Base-by-base conservation (phyloP, 2,113 vertebrate species). In the Corydoras sp. region DNA sequence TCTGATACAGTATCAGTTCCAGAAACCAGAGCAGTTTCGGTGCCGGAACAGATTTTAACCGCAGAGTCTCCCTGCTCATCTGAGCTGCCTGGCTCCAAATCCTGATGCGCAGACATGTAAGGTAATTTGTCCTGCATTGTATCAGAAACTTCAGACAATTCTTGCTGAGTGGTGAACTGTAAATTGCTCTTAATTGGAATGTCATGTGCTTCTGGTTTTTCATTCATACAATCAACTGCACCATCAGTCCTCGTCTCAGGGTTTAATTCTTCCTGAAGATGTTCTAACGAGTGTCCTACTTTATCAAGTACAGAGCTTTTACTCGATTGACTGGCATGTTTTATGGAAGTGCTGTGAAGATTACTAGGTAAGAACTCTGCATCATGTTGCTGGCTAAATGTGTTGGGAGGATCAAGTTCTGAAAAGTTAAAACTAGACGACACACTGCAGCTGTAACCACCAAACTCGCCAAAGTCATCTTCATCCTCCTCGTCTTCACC, bases 381-480 rank as follows among this genome's bases (percentile, higher is more conserved):
- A 83, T 80, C 85, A 80, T 63, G 73, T 10, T 81, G 12, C 70
- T 89, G 79, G 80, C 75, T 85, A 69, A 85, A 76, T 53, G 86
- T 83, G 69, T 82, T 85, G 6, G 79, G 83, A 14, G 86, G 73
- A 68, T 92, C 85, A 30, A 92, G 89, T 80, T 92, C 89, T 24
- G 87, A 81, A 84, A 92, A 90, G 65, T 86, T 88, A 56, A 90
- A 79, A 6, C 89, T 79, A 58, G 91, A 86, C 61, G 89, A 83
- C 29, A 89, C 85, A 62, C 81, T 87, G 31, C 85, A 85, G 69
- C 91, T 88, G 85, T 95, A 93, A 6, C 88, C 91, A 74, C 92
- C 92, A 69, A 95, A 95, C 71, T 93, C 91, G 69, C 93, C 91
- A 83, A 96, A 98, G 75, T 94, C 94, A 0, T 94, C 92, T 0